Evolutionary conservation across 2,797 vertebrate species (phyloP).

Genomic region (Pristis pectinata): DNA sequence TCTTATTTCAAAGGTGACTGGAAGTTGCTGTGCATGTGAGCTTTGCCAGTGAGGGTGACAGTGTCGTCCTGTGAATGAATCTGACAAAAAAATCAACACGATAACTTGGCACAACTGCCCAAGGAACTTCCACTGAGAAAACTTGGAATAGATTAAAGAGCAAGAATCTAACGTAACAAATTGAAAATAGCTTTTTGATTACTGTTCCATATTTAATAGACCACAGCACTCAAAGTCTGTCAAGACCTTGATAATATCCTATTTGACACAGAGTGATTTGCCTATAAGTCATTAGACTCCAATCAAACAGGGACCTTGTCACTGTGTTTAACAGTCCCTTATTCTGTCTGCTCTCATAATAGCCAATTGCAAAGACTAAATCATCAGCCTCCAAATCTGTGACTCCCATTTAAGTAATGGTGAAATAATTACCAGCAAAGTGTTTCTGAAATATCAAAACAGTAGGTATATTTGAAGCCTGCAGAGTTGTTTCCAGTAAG

Average conservation of each 20-base stretch:
- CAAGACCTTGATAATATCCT: conserved; percentile 5
- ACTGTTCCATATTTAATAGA: not conserved
- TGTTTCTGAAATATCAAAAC: not conserved
- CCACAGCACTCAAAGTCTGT: not conserved
- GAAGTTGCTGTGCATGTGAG: too few species aligned
- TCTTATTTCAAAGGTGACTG: too few species aligned
- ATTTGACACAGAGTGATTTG: not conserved
- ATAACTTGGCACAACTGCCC: not conserved
- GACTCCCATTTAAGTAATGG: not conserved
- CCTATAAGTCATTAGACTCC: not conserved
- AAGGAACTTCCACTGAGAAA: not conserved
- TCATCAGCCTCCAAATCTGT: not conserved
- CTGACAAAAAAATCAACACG: too few species aligned
- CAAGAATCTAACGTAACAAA: not conserved
- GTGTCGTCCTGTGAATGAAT: too few species aligned
- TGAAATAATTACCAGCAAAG: not conserved
- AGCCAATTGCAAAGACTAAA: not conserved
- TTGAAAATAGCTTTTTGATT: conserved; percentile 18
- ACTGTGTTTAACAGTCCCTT: not conserved
- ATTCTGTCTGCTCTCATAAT: not conserved
- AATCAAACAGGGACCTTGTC: not conserved
- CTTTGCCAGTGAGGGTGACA: too few species aligned
- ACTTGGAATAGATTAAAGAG: not conserved
- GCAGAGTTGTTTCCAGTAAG: not conserved
- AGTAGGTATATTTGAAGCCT: not conserved